Conservation (phyloP, 1,140 invertebrate species). For the Proctacanthus coquilletti region DNA sequence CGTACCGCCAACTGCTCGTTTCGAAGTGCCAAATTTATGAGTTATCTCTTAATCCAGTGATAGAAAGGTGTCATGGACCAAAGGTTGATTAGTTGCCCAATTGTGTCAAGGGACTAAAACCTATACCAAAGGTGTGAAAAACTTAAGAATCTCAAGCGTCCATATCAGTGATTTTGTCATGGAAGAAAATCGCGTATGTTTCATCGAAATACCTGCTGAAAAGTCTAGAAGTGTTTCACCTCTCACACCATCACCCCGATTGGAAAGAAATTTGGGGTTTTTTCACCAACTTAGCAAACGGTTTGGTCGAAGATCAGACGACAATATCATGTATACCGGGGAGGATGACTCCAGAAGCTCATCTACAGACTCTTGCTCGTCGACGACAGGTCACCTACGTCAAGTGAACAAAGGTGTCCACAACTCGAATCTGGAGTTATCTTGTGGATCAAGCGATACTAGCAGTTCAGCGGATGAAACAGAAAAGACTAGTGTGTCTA, state of each 20-base stretch:
- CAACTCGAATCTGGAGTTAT: slow-evolving; percentile 30
- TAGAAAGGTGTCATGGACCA: no score
- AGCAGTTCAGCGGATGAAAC: slow-evolving; percentile 33
- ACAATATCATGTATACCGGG: slow-evolving; percentile 29
- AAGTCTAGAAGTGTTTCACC: slow-evolving; percentile 13
- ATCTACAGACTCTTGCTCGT: slow-evolving; percentile 39
- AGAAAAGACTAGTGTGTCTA: slow-evolving; percentile 16
- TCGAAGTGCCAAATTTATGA: no score
- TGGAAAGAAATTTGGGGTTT: slow-evolving; percentile 37
- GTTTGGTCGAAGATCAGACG: slow-evolving; percentile 34
- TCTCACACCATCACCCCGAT: slow-evolving; percentile 31
- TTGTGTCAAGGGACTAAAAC: no score
- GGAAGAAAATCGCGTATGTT: slow-evolving; percentile 3
- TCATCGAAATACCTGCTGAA: slow-evolving; percentile 4
- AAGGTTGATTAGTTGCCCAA: no score
- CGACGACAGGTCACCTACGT: no score
- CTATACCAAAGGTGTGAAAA: no score
- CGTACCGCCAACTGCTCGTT: no score
- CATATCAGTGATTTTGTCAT: neutral
- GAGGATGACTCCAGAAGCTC: slow-evolving; percentile 41
- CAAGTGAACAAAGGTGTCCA: slow-evolving; percentile 1
- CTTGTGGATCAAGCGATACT: slow-evolving; percentile 42
- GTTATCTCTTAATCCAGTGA: no score
- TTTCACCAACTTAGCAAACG: slow-evolving; percentile 42
- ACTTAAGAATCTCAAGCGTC: no score